Conservation (phyloP, 2,888 invertebrate genomes). For the Myopa testacea region DNA sequence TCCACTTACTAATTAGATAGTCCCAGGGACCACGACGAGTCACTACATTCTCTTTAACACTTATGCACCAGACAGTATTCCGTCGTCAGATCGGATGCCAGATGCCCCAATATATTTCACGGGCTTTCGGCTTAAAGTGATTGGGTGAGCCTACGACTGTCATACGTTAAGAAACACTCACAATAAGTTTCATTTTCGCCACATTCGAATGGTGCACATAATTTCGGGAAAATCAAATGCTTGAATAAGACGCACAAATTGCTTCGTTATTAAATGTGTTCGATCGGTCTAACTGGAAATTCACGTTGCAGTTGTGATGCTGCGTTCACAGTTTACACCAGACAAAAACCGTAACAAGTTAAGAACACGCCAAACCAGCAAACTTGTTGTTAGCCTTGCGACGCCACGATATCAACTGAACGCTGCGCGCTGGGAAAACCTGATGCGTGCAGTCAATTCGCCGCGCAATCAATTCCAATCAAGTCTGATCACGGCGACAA, state of each 20-base stretch:
- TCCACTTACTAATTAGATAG: too few species aligned
- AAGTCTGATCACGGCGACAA: slow-evolving; percentile 9
- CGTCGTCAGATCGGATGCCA: too few species aligned
- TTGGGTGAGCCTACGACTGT: too few species aligned
- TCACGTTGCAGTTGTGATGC: slow-evolving; percentile 44
- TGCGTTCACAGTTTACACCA: background rate
- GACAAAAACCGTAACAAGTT: slow-evolving; percentile 33
- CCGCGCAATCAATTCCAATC: slow-evolving; percentile 40
- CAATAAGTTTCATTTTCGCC: too few species aligned
- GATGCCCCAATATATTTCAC: too few species aligned
- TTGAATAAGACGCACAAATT: background rate
- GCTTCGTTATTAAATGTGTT: background rate
- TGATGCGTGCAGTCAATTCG: slow-evolving; percentile 59
- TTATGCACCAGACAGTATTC: too few species aligned
- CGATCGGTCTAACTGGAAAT: slow-evolving; percentile 48
- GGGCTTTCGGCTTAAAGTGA: too few species aligned
- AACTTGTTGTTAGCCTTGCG: slow-evolving; percentile 68
- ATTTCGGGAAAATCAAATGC: too few species aligned
- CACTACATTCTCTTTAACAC: too few species aligned
- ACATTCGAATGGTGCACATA: too few species aligned
- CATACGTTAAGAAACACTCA: too few species aligned
- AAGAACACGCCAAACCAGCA: slow-evolving; percentile 43
- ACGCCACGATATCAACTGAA: slow-evolving; percentile 70
- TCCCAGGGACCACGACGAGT: too few species aligned
- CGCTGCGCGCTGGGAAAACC: slow-evolving; percentile 67